A percentile compares a stretch with the other conserved stretches of the same genome.
These are phyloP conservation scores for Glomeris marginata DNA, from an alignment of 2,888 invertebrate genomes.

Conservation along the genomic window DNA sequence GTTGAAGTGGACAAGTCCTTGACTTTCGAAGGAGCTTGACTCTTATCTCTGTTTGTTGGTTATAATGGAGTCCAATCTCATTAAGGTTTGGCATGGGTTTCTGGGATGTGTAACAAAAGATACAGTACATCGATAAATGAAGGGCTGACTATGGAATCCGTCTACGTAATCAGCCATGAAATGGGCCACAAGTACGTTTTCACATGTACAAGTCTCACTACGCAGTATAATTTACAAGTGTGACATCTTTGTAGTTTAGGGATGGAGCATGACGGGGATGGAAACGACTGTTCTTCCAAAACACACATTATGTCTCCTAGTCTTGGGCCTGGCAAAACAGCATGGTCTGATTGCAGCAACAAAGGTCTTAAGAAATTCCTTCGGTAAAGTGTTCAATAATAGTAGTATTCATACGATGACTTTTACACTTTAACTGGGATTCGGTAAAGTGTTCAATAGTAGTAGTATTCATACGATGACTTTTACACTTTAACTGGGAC, in stretches of 20 bases:
- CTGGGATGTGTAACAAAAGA: slow-evolving; percentile 28
- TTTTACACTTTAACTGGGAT: slow-evolving; percentile 13
- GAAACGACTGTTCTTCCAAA: slow-evolving; percentile 23
- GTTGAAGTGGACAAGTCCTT: too few species aligned
- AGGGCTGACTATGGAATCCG: slow-evolving; percentile 27
- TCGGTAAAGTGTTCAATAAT: slow-evolving; percentile 19
- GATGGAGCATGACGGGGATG: slow-evolving; percentile 29
- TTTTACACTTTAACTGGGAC: too few species aligned
- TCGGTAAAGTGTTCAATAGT: slow-evolving; percentile 19
- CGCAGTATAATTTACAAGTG: too few species aligned
- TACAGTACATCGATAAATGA: slow-evolving; percentile 30
- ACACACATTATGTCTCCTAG: slow-evolving; percentile 27
- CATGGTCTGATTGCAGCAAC: slow-evolving; percentile 29
- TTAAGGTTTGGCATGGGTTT: slow-evolving; percentile 28
- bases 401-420: slow-evolving; percentile 12
- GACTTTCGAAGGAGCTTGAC: too few species aligned
- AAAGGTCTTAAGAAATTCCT: slow-evolving; percentile 26
- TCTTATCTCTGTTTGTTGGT: too few species aligned
- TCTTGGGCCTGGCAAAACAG: slow-evolving; percentile 28
- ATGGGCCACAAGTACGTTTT: slow-evolving; percentile 29
- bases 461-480: slow-evolving; percentile 13
- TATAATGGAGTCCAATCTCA: neutral
- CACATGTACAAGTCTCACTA: too few species aligned
- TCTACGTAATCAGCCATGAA: slow-evolving; percentile 30
- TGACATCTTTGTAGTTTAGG: slow-evolving; percentile 22